A percentile compares a stretch with the other conserved stretches of the same genome.
phyloP scores from a whole-genome alignment of 2,888 invertebrate genomes.

The Temnothorax unifasciatus region DNA sequence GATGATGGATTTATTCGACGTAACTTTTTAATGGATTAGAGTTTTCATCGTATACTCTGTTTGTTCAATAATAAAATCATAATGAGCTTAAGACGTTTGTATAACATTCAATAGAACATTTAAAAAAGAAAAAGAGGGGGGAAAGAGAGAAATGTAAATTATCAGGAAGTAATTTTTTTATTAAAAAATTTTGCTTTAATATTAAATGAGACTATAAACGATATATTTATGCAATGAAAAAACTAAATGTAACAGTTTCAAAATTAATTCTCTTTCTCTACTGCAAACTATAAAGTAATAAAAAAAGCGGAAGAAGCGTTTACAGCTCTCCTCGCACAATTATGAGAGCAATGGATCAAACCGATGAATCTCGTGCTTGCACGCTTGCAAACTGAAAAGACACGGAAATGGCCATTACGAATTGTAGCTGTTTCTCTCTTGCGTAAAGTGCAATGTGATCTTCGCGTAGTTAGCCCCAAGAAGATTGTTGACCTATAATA shows the following conservation, averaged over 20 bases:
- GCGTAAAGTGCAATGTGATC: neutral
- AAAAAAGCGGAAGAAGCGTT: neutral
- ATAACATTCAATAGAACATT: neutral
- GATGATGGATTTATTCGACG: neutral
- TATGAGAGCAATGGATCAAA: neutral
- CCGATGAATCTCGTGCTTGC: neutral
- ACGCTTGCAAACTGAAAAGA: constrained; percentile 37
- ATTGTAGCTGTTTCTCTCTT: neutral
- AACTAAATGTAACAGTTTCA: neutral
- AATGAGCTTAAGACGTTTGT: neutral
- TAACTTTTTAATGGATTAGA: constrained; percentile 14
- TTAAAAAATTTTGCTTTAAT: neutral
- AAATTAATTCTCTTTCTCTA: constrained; percentile 1
- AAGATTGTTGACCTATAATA: constrained; percentile 18
- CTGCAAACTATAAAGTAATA: neutral
- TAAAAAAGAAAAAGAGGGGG: neutral
- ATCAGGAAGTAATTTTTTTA: neutral
- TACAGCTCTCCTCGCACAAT: neutral
- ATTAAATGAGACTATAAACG: neutral
- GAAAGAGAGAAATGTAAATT: neutral
- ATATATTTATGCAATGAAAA: neutral
- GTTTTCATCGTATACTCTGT: neutral
- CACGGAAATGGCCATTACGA: neutral
- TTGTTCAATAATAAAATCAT: neutral
- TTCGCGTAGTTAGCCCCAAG: neutral